Conservation (phyloP, 1,140 invertebrate genomes). For the Hyphantria cunea region DNA sequence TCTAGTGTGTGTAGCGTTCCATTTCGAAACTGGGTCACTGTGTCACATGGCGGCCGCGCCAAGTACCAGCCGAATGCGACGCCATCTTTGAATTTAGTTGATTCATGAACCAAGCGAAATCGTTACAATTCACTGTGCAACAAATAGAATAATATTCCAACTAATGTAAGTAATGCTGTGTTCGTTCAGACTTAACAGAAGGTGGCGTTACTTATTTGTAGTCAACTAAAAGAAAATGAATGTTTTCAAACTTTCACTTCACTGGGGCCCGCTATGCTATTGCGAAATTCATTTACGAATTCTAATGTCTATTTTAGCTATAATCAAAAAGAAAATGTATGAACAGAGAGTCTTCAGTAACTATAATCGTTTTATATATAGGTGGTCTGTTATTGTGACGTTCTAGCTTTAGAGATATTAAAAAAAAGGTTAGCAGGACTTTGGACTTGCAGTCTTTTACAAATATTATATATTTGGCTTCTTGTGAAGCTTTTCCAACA, state of each 20-base stretch:
- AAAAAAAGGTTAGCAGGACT: conserved; percentile 2
- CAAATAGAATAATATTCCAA: conserved; percentile 2
- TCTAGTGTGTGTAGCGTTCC: conserved; percentile 75
- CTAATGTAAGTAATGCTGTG: background rate
- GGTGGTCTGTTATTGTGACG: conserved; percentile 7
- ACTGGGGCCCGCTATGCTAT: conserved; percentile 44
- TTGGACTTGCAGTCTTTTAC: conserved; percentile 2
- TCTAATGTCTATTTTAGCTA: conserved; percentile 38
- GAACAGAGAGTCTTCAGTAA: conserved; percentile 5
- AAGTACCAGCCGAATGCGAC: conserved; percentile 64
- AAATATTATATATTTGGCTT: too few relatives aligned
- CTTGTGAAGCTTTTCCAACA: conserved; percentile 35
- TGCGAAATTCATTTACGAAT: conserved; percentile 56
- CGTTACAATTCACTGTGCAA: conserved; percentile 21
- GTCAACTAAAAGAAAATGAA: conserved; percentile 52
- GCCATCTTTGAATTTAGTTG: conserved; percentile 76
- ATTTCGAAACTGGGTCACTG: conserved; percentile 78
- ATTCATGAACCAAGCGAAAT: conserved; percentile 52
- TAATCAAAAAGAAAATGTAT: conserved; percentile 15
- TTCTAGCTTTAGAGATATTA: background rate
- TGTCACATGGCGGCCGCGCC: conserved; percentile 74
- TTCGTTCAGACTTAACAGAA: conserved; percentile 14
- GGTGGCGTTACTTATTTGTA: conserved; percentile 16
- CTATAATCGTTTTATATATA: conserved; percentile 8
- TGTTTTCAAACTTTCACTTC: conserved; percentile 65